phyloP scores from a whole-genome alignment of 30 jellyfish, hydroid and myxozoan species.

The Sanderia malayensis region DNA sequence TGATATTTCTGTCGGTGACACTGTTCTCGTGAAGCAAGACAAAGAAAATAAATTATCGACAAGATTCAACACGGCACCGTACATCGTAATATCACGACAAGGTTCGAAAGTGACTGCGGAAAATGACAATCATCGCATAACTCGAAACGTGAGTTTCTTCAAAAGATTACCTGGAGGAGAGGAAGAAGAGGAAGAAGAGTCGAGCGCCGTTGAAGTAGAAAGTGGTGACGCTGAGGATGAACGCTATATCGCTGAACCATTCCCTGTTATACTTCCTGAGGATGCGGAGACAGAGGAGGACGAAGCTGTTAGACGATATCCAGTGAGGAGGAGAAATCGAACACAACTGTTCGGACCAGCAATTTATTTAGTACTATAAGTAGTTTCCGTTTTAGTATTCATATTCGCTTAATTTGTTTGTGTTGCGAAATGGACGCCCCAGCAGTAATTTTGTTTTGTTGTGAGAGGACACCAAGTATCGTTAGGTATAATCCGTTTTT shows the following conservation, averaged over 20 bases:
- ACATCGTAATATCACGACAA: conserved; percentile 29
- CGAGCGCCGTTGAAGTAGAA: background rate
- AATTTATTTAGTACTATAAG: background rate
- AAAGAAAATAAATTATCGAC: conserved; percentile 17
- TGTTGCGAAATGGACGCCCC: conserved; percentile 1
- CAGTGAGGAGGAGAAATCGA: background rate
- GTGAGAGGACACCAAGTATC: too few relatives aligned
- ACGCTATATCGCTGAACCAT: background rate
- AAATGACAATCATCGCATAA: background rate
- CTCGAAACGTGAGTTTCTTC: background rate
- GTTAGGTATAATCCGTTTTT: too few relatives aligned
- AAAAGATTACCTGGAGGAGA: background rate
- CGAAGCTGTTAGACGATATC: background rate
- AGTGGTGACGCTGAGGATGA: background rate
- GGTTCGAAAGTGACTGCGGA: conserved; percentile 40
- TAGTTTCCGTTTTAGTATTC: too few relatives aligned
- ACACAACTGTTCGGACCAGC: background rate
- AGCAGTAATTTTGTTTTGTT: too few relatives aligned
- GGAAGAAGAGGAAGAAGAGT: background rate
- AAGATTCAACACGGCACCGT: conserved; percentile 18
- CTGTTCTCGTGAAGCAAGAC: conserved; percentile 28
- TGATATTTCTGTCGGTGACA: conserved; percentile 38
- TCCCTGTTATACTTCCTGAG: background rate
- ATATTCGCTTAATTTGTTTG: background rate
- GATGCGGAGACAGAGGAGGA: background rate